Evolutionary conservation across 2,888 invertebrate species (phyloP).

Genomic region (Aporophyla lueneburgensis): DNA sequence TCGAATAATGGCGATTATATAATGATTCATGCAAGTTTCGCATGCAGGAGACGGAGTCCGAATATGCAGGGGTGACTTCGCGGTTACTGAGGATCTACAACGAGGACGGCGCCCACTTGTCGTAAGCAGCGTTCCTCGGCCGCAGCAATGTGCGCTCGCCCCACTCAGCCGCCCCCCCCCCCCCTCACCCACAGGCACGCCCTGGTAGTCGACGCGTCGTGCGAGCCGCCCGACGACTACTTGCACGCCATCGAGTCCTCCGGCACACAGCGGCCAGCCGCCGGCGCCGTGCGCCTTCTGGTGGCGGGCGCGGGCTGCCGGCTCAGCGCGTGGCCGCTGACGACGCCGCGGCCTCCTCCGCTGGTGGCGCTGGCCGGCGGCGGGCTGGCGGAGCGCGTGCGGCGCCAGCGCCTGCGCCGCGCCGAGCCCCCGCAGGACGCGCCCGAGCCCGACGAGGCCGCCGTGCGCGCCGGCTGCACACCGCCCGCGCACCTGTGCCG

Average conservation of each 20-base stretch:
- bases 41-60: conserved; percentile 80
- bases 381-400: conserved; percentile 62
- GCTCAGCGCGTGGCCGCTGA: conserved; percentile 72
- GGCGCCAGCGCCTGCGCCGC: conserved; percentile 58
- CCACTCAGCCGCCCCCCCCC: conserved; percentile 63
- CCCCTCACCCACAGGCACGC: conserved; percentile 68
- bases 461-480: conserved; percentile 76
- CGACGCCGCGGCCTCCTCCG: conserved; percentile 65
- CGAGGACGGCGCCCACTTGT: conserved; percentile 77
- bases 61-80: conserved; percentile 80
- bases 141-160: not conserved
- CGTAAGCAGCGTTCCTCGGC: conserved; percentile 73
- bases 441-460: conserved; percentile 69
- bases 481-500: conserved; percentile 62
- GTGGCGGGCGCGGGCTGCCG: conserved; percentile 63
- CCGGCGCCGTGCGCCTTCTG: conserved; percentile 44
- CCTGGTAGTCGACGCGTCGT: conserved; percentile 67
- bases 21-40: not conserved
- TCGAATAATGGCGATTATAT: not conserved
- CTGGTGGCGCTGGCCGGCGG: conserved; percentile 58
- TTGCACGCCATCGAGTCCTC: conserved; percentile 29
- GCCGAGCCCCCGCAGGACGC: conserved; percentile 50
- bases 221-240: conserved; percentile 23
- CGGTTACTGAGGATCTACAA: conserved; percentile 81
- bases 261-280: not conserved